Conservation (phyloP, 2,888 invertebrate genomes). For the Stenolophus ochropezus region DNA sequence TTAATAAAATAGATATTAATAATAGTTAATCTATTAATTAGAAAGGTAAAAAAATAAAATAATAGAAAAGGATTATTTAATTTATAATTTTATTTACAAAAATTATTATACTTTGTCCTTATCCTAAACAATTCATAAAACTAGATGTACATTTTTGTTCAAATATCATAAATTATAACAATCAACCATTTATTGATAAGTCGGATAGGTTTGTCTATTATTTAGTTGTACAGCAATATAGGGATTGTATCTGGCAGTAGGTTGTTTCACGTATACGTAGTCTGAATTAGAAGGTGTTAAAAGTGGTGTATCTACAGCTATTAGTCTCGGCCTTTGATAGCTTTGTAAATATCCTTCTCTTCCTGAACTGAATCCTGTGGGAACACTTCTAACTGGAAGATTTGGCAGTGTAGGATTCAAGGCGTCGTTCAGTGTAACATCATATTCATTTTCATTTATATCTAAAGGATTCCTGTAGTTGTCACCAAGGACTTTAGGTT, state of each 20-base stretch:
- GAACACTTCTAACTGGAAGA: slow-evolving; percentile 76
- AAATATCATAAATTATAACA: slow-evolving; percentile 49
- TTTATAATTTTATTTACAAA: slow-evolving; percentile 59
- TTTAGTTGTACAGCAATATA: slow-evolving; percentile 48
- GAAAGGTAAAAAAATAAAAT: no score
- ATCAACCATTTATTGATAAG: slow-evolving; percentile 36
- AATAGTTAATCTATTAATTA: no score
- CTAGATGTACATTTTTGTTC: slow-evolving; percentile 51
- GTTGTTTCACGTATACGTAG: slow-evolving; percentile 66
- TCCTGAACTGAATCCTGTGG: slow-evolving; percentile 78
- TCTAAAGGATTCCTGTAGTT: slow-evolving; percentile 77
- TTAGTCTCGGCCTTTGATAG: slow-evolving; percentile 68
- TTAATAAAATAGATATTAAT: no score
- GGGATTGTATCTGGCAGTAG: slow-evolving; percentile 58
- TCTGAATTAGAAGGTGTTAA: slow-evolving; percentile 67
- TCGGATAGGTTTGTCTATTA: slow-evolving; percentile 48
- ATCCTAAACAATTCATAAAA: slow-evolving; percentile 34
- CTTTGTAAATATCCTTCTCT: slow-evolving; percentile 71
- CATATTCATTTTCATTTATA: slow-evolving; percentile 84
- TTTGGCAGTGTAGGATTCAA: slow-evolving; percentile 83
- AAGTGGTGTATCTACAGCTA: slow-evolving; percentile 65
- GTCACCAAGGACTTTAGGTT: slow-evolving; percentile 74
- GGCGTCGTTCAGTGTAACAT: slow-evolving; percentile 88
- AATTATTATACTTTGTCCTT: slow-evolving; percentile 53
- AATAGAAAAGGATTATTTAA: slow-evolving; percentile 36